Percentiles rank a stretch among this genome's conserved stretches.
phyloP scores from a whole-genome alignment of 2,797 vertebrate species.

The Rhinogobio ventralis region DNA sequence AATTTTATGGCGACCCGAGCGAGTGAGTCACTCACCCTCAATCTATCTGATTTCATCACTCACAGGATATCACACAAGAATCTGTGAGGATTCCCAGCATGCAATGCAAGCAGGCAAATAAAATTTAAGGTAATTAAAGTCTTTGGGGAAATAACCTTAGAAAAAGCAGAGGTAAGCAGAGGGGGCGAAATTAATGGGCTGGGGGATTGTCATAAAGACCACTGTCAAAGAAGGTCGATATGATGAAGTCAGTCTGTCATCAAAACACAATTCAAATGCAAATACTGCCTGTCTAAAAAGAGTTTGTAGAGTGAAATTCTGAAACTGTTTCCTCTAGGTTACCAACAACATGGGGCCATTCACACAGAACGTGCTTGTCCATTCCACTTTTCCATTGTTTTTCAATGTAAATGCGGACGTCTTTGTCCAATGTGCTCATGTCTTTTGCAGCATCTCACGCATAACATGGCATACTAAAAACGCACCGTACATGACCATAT shows the following conservation, averaged over 20 bases:
- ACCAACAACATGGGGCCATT: not conserved
- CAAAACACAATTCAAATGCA: constrained; percentile 24
- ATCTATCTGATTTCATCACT: constrained; percentile 26
- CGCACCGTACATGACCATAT: too few relatives aligned
- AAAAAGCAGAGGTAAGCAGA: constrained; percentile 2
- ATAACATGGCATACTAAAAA: not conserved
- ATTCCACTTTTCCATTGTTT: not conserved
- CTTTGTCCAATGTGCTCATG: not conserved
- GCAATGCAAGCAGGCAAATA: not conserved
- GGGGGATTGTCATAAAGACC: constrained; percentile 2
- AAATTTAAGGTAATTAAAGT: constrained; percentile 4
- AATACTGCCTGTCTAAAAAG: not conserved
- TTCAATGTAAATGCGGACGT: not conserved
- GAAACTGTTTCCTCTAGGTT: not conserved
- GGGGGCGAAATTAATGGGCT: not conserved
- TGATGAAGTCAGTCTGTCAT: not conserved
- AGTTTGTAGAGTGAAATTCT: not conserved
- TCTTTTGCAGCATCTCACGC: not conserved
- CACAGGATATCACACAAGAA: constrained; percentile 21
- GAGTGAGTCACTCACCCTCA: constrained; percentile 27
- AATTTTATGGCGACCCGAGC: constrained; percentile 46
- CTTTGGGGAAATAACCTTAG: constrained; percentile 25
- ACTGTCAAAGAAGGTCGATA: not conserved
- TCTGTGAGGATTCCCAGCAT: constrained; percentile 7
- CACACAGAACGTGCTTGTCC: not conserved